Evolutionary conservation across 2,888 invertebrate species (phyloP).

Genomic region (Diarsia mendica): DNA sequence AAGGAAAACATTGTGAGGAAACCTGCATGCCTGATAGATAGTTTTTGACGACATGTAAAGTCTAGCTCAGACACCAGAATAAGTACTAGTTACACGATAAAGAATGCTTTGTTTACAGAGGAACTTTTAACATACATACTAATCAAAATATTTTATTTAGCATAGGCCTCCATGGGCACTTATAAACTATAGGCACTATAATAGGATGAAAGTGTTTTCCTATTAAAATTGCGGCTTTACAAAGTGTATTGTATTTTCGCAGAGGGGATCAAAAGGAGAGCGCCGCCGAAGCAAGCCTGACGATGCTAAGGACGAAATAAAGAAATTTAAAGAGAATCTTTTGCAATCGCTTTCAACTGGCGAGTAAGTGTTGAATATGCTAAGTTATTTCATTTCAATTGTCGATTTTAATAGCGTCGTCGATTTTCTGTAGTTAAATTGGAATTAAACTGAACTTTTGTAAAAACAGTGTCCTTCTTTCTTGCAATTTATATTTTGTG

Average conservation of each 20-base stretch:
- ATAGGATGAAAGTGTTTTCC: slow-evolving; percentile 27
- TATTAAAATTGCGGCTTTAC: slow-evolving; percentile 40
- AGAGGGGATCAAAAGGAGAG: slow-evolving; percentile 78
- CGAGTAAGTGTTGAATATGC: slow-evolving; percentile 77
- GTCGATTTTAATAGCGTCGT: background rate
- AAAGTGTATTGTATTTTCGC: slow-evolving; percentile 52
- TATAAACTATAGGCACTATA: background rate
- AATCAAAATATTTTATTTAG: no score
- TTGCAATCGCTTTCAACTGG: slow-evolving; percentile 79
- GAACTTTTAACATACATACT: no score
- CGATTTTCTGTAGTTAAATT: background rate
- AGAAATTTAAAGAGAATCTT: slow-evolving; percentile 85
- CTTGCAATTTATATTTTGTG: background rate
- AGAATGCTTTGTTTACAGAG: no score
- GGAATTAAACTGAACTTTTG: background rate
- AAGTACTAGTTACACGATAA: no score
- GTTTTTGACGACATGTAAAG: no score
- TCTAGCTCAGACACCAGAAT: no score
- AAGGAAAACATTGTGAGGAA: no score
- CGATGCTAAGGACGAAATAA: slow-evolving; percentile 81
- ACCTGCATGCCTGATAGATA: no score
- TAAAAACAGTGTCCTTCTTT: background rate
- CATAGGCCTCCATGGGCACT: no score
- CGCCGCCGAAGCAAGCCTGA: slow-evolving; percentile 78
- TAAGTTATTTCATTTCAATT: slow-evolving; percentile 7